Evolutionary conservation across 2,113 vertebrate species (phyloP).

Genomic region (Okapia johnstoni): DNA sequence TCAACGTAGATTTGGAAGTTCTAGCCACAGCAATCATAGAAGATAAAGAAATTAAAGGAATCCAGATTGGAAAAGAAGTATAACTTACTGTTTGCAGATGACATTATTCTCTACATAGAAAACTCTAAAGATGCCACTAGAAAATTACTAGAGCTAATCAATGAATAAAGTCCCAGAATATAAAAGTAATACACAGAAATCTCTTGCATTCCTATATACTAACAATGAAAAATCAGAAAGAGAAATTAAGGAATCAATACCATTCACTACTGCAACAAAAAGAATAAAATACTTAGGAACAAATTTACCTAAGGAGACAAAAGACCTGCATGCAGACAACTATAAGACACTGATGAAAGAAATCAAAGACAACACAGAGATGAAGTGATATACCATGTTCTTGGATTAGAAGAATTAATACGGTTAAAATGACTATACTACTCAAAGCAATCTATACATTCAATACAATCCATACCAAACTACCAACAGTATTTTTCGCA

Average conservation of each 20-base stretch:
- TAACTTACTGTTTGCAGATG: neutral
- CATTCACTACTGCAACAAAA: neutral
- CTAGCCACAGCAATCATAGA: neutral
- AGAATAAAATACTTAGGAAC: neutral
- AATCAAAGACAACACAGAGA: neutral
- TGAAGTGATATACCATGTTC: neutral
- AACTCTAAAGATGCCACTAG: neutral
- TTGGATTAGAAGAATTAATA: neutral
- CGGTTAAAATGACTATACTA: neutral
- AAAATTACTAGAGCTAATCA: neutral
- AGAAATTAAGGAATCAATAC: neutral
- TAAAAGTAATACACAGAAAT: neutral
- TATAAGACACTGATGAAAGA: neutral
- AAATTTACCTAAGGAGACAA: neutral
- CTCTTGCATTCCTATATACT: neutral
- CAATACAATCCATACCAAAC: neutral
- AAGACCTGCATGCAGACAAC: neutral
- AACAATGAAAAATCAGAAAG: neutral
- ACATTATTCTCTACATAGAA: neutral
- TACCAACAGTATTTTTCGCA: neutral
- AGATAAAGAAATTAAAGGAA: neutral
- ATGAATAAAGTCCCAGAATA: neutral
- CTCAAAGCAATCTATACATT: neutral
- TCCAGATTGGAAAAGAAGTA: neutral
- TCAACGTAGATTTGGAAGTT: neutral